Evolutionary conservation across 2,888 invertebrate genomes (phyloP).

Genomic region (Drosophila phalerata): DNA sequence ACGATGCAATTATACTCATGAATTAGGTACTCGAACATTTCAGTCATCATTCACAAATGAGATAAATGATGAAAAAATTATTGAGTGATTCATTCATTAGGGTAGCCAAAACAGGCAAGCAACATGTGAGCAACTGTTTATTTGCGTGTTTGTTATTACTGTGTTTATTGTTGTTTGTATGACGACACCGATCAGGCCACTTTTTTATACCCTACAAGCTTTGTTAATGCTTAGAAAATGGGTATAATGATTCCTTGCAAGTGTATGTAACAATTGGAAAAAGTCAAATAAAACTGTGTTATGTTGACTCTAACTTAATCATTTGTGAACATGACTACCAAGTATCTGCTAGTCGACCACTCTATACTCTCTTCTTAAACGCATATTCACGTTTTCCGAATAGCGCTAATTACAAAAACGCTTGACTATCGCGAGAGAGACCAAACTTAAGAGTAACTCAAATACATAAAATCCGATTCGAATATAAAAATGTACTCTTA

Average conservation of each 20-base stretch:
- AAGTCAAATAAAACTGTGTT: not conserved
- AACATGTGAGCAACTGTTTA: slow-evolving; percentile 46
- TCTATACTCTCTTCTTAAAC: not conserved
- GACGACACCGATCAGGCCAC: slow-evolving; percentile 77
- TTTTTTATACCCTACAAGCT: slow-evolving; percentile 47
- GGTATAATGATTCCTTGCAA: slow-evolving; percentile 1
- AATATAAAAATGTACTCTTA: slow-evolving; percentile 52
- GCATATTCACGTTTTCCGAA: slow-evolving; percentile 4
- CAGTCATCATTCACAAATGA: slow-evolving; percentile 23
- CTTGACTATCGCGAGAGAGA: slow-evolving; percentile 1
- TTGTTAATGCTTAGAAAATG: not conserved
- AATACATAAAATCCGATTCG: not conserved
- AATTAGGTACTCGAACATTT: slow-evolving; percentile 3
- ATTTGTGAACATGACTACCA: not conserved
- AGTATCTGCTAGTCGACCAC: slow-evolving; percentile 15
- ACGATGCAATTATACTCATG: not conserved
- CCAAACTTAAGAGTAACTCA: slow-evolving; percentile 42
- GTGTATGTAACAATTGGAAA: not conserved
- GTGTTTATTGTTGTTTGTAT: slow-evolving; percentile 32
- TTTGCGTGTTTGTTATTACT: slow-evolving; percentile 24
- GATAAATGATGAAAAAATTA: slow-evolving; percentile 7
- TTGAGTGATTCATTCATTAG: slow-evolving; percentile 40
- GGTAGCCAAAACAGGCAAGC: slow-evolving; percentile 1
- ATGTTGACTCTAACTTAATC: not conserved
- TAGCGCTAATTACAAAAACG: slow-evolving; percentile 18